These are phyloP conservation scores for Bembecia ichneumoniformis DNA, from an alignment of 2,888 invertebrate species.

Conservation along the genomic window DNA sequence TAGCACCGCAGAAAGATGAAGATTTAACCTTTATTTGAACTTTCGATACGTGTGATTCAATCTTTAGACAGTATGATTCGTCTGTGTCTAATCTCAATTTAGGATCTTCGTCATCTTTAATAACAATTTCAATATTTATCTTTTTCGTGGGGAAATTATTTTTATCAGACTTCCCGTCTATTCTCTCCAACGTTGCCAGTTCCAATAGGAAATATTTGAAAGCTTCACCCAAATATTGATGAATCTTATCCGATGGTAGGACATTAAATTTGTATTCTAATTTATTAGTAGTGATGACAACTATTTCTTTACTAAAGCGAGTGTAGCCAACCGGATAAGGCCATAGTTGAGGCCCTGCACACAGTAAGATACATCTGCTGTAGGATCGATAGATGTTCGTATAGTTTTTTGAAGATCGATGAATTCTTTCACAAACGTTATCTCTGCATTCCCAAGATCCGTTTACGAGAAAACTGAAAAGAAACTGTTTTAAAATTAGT, in stretches of 20 bases:
- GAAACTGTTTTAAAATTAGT: not conserved
- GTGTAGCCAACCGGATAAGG: constrained; percentile 81
- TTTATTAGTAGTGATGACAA: constrained; percentile 67
- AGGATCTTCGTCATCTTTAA: constrained; percentile 68
- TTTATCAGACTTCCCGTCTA: constrained; percentile 24
- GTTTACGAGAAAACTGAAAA: constrained; percentile 7
- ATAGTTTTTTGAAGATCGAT: constrained; percentile 18
- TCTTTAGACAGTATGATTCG: constrained; percentile 77
- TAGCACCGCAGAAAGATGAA: constrained; percentile 79
- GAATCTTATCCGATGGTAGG: constrained; percentile 37
- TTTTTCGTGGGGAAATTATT: constrained; percentile 26
- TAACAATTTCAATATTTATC: constrained; percentile 57
- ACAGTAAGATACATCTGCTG: constrained; percentile 79
- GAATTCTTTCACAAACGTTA: constrained; percentile 33
- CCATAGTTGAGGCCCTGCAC: constrained; percentile 80
- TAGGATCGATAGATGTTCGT: constrained; percentile 47
- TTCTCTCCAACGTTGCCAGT: constrained; percentile 54
- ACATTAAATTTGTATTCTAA: constrained; percentile 62
- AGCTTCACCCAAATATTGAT: constrained; percentile 45
- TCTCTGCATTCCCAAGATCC: constrained; percentile 35
- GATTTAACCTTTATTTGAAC: constrained; percentile 72
- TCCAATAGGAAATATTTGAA: constrained; percentile 63
- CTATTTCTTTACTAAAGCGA: constrained; percentile 71
- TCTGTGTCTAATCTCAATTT: constrained; percentile 76
- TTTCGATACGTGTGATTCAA: constrained; percentile 48